phyloP scores from a whole-genome alignment of 2,797 vertebrate species.

The Labroides dimidiatus region DNA sequence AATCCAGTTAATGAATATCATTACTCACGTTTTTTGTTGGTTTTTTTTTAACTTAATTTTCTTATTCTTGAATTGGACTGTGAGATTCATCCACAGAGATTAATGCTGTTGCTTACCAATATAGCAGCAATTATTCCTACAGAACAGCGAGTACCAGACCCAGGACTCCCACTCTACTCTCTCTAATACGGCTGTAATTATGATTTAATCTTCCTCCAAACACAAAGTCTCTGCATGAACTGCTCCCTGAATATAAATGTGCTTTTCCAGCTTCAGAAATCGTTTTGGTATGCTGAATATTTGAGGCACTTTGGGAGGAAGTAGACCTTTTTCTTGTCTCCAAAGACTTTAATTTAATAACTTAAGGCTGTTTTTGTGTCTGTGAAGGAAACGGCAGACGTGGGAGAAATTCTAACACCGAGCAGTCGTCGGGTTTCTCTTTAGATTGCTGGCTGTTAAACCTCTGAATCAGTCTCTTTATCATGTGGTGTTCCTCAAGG shows the following conservation, averaged over 20 bases:
- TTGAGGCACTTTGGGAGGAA: not conserved
- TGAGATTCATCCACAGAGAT: not conserved
- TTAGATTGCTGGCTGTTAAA: too few relatives aligned
- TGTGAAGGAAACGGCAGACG: not conserved
- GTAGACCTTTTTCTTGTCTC: not conserved
- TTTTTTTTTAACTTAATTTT: not conserved
- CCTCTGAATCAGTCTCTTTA: too few relatives aligned
- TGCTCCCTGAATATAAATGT: not conserved
- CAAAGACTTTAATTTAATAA: not conserved
- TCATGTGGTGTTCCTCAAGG: too few relatives aligned
- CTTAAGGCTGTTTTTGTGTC: not conserved
- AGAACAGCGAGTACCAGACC: not conserved
- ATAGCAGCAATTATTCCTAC: not conserved
- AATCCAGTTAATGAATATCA: not conserved
- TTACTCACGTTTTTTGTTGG: not conserved
- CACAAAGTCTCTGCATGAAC: not conserved
- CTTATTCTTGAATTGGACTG: not conserved
- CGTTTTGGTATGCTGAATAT: conserved; percentile 2
- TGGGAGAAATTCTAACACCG: too few relatives aligned
- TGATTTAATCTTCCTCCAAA: conserved; percentile 14
- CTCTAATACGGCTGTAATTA: conserved; percentile 2
- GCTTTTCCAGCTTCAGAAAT: not conserved
- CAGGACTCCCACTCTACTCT: not conserved
- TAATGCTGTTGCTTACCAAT: not conserved
- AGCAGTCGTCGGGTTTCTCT: too few relatives aligned